Conservation (phyloP, 1,140 invertebrate genomes). For the Vanessa atalanta region DNA sequence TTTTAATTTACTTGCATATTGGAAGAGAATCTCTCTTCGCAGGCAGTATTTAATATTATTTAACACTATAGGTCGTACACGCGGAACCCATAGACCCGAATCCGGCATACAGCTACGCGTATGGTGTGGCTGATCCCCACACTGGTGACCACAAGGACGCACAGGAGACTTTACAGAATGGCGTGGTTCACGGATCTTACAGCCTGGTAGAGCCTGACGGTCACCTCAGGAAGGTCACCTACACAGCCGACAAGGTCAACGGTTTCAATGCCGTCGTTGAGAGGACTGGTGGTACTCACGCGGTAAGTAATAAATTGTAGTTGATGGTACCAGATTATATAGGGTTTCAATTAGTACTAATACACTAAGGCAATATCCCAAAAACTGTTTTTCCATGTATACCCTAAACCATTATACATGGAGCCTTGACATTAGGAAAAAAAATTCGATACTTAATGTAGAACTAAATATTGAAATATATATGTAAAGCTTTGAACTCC, state of each 20-base stretch:
- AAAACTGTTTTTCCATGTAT: no score
- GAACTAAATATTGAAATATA: no score
- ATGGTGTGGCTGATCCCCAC: conserved; percentile 85
- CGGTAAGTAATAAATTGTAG: conserved; percentile 48
- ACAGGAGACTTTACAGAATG: conserved; percentile 82
- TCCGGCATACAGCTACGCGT: conserved; percentile 87
- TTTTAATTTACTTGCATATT: background rate
- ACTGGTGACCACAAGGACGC: conserved; percentile 87
- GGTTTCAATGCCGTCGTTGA: conserved; percentile 81
- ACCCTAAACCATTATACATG: no score
- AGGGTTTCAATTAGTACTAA: no score
- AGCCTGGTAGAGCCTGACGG: conserved; percentile 85
- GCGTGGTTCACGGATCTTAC: conserved; percentile 84
- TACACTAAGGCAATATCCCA: no score
- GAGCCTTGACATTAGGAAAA: no score
- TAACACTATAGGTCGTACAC: conserved; percentile 52
- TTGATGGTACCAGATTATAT: no score
- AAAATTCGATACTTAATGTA: no score
- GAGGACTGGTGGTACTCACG: conserved; percentile 78
- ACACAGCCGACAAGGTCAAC: conserved; percentile 81
- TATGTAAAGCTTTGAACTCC: no score
- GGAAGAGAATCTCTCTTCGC: background rate
- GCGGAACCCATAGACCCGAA: conserved; percentile 85
- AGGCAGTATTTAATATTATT: background rate
- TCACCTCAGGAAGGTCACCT: conserved; percentile 82